Evolutionary conservation across 2,113 vertebrate genomes (phyloP), one percentile per base, ranked within the genome.

Genomic region (Proterorhinus semilunaris): DNA sequence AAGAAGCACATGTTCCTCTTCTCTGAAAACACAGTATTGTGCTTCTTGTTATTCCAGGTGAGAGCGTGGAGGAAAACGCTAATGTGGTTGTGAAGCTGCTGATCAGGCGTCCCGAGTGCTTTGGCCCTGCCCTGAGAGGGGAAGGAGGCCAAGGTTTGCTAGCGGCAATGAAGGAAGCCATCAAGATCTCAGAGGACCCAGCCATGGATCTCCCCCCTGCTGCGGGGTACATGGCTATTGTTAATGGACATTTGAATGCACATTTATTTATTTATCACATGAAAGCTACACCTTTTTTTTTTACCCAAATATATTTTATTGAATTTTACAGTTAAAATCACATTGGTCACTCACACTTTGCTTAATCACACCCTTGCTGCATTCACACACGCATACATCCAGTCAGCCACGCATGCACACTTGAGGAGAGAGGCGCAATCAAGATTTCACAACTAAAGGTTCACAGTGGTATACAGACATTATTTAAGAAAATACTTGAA

Each of bases 11-110:
- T 58, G 21, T 36, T 4, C 12, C 12, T 43, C n/a, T 44, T 44
- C 7, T 44, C 15, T 44, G 13, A 7, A 21, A 16, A 63, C 9
- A 17, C n/a, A 15, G 7, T 21, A 50, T 57, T 63, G 64, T 8
- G 16, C 27, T 36, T 36, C 27, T 16, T 70, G 8, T 62, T 55
- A 1, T 5, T 47, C 27, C 70, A 99, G 97, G 97, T 87, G 97
- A 98, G 90, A 99, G 97, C 10, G 97, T 99, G 78, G 97, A 98
- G 81, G 97, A 99, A 91, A 98, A 99, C 6, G 95, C 97, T 75
- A 98, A 95, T 17, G 95, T 98, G n/a, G 96, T 99, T 81, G 97
- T 99, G 72, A 98, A 98, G 89, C 94, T 99, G 77, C 93, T 99
- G 71, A 99, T 99, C 89, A 90, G 97, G 68, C 91, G 94, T 0